phyloP scores from a whole-genome alignment of 2,888 invertebrate genomes.

The Cepaea hortensis region DNA sequence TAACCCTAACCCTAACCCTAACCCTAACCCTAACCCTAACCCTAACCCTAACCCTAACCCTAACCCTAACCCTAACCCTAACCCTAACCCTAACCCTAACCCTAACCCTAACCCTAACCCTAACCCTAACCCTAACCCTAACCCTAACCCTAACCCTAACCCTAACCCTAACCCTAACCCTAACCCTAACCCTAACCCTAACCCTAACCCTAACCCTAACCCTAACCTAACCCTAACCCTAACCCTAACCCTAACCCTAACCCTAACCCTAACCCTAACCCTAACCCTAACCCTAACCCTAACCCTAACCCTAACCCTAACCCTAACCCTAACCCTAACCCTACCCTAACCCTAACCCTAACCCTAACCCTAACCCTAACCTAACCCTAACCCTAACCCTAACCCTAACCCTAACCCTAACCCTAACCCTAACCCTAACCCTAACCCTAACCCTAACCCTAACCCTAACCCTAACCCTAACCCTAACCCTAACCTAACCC shows the following conservation, averaged over 20 bases:
- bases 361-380: neutral
- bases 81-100: constrained; percentile 19
- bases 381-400: too few species aligned
- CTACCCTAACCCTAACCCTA: constrained; percentile 1
- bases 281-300: neutral
- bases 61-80: constrained; percentile 25
- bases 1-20: constrained; percentile 39
- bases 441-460: neutral
- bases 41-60: constrained; percentile 46
- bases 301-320: neutral
- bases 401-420: too few species aligned
- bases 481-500: neutral
- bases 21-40: constrained; percentile 48
- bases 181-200: neutral
- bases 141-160: neutral
- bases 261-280: neutral
- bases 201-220: neutral
- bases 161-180: neutral
- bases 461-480: too few species aligned
- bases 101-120: constrained; percentile 15
- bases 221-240: too few species aligned
- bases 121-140: neutral
- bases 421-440: neutral
- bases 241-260: neutral
- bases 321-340: neutral